A percentile compares a stretch with the other conserved stretches of the same genome.
phyloP scores from a whole-genome alignment of 2,888 invertebrate genomes.

The Lapara coniferarum region DNA sequence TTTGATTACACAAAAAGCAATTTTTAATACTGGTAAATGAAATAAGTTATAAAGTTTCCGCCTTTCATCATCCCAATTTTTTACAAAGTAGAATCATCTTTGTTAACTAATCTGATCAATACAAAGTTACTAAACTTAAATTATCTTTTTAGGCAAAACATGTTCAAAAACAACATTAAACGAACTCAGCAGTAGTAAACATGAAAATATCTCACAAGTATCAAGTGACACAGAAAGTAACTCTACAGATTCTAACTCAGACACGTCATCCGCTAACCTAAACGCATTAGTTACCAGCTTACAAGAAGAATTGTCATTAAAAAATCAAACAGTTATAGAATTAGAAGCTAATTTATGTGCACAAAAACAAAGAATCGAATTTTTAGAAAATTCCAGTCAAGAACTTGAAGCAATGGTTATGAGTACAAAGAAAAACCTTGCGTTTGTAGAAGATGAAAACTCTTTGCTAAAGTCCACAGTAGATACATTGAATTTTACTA shows the following conservation, averaged over 20 bases:
- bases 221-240: constrained; percentile 65
- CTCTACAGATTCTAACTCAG: constrained; percentile 46
- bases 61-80: no score
- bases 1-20: no score
- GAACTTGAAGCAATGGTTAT: constrained; percentile 53
- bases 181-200: neutral
- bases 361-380: constrained; percentile 56
- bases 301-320: constrained; percentile 53
- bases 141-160: neutral
- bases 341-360: constrained; percentile 56
- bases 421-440: constrained; percentile 54
- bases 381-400: constrained; percentile 56
- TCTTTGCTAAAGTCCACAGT: constrained; percentile 56
- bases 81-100: neutral
- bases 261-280: constrained; percentile 41
- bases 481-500: constrained; percentile 59
- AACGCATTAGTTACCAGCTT: constrained; percentile 49
- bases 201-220: constrained; percentile 37
- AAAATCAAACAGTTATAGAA: constrained; percentile 55
- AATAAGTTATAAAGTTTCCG: no score
- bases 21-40: no score
- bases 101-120: neutral
- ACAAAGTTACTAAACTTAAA: neutral
- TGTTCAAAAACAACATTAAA: constrained; percentile 3
- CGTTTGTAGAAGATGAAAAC: constrained; percentile 59